Evolutionary conservation across 2,888 invertebrate species (phyloP).

Genomic region (Teleiodes luculella): DNA sequence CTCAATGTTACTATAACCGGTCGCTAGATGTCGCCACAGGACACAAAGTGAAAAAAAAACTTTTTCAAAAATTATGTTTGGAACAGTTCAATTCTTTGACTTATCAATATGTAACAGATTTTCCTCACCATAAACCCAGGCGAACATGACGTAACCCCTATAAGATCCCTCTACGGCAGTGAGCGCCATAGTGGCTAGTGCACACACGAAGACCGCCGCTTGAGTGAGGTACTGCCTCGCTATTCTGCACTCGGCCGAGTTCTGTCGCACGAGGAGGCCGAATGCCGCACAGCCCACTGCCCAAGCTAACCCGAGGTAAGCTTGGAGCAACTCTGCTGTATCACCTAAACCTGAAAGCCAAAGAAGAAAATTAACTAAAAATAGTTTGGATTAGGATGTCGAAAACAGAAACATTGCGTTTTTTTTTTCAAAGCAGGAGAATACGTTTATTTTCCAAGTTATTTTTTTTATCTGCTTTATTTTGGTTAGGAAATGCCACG

Average conservation of each 20-base stretch:
- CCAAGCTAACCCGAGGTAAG: slow-evolving; percentile 90
- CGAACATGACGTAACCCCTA: slow-evolving; percentile 88
- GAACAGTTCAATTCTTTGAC: too few species aligned
- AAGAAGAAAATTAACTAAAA: background rate
- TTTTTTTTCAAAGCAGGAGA: too few species aligned
- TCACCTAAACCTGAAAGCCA: slow-evolving; percentile 69
- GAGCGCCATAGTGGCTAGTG: slow-evolving; percentile 85
- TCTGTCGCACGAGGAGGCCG: slow-evolving; percentile 89
- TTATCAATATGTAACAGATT: too few species aligned
- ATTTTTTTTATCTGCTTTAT: too few species aligned
- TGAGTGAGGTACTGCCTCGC: slow-evolving; percentile 91
- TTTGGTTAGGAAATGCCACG: too few species aligned
- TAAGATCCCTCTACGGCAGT: slow-evolving; percentile 87
- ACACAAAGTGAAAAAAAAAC: too few species aligned
- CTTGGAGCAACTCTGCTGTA: slow-evolving; percentile 82
- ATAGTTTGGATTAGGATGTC: too few species aligned
- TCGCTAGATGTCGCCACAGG: background rate
- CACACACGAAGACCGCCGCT: slow-evolving; percentile 88
- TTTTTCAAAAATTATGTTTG: too few species aligned
- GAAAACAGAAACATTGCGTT: too few species aligned
- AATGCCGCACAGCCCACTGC: slow-evolving; percentile 89
- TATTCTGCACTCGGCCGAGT: slow-evolving; percentile 90
- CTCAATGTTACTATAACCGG: too few species aligned
- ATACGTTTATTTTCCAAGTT: too few species aligned
- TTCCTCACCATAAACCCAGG: slow-evolving; percentile 85